Base-by-base conservation (phyloP, 53 echinoderm and acorn worm species). In the Crossaster papposus region DNA sequence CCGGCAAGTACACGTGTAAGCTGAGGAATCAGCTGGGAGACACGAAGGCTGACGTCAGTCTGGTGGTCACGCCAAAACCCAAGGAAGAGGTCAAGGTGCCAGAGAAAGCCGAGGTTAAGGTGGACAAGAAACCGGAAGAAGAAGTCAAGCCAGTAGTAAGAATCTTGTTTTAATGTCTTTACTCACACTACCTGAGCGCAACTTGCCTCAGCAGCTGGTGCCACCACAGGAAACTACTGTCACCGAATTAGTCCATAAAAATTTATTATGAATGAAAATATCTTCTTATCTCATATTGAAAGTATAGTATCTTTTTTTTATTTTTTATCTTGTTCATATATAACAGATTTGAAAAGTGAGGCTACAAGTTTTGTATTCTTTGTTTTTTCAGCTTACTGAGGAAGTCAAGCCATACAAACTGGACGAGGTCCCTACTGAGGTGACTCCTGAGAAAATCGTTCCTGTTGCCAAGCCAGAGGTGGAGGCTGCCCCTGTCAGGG, bases 1-100 rank as follows among this genome's bases (percentile, higher is more conserved):
- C 94, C 58, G 96, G 99, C 53, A 96, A 99, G 89, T 99, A 99
- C 92, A 92, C 93, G 36, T 99, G 99, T 70, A 94, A 92, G 79
- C 89, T 96, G 93, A 96, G 78, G 54, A 99, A 93, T 54, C 82
- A 88, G 2, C 30, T 93, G n/a, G 99, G 96, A 32, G 99, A 99
- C 51, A 92, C 88, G 14, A 83, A 90, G 54, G 90, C 73, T 30
- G 83, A 82, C 26, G 90, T 83, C n/a, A 83, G 38, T 30, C 53
- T 81, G 63, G 65, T 75, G 26, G 83, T 90, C 13, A 35, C 62
- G 7, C 82, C 90, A 0, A 90, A 90, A 54, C 90, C 90, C 22
- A 90, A 90, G 54, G 82, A 90, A 71, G 81, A 90, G 26, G 70
- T 28, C 1, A 82, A 82, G 20, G 33, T 24, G 22, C 81, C 83